Evolutionary conservation across 2,888 invertebrate genomes (phyloP).

Genomic region (Acrobasis repandana): DNA sequence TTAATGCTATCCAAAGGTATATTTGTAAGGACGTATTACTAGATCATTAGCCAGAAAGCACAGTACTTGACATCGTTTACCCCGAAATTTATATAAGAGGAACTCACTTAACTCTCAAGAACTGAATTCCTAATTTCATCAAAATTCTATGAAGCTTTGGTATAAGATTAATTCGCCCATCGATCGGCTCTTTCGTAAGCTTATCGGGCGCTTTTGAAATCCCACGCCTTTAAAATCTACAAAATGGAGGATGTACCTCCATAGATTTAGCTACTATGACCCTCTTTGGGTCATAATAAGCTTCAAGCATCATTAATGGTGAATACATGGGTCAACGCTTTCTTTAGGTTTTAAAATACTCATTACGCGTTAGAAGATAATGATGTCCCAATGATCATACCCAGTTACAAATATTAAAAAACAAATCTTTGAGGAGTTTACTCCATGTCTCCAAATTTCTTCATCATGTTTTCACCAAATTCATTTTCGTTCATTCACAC

Average conservation of each 20-base stretch:
- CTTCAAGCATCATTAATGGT: constrained; percentile 17
- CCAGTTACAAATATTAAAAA: no score
- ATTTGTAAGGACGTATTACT: no score
- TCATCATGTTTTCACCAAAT: no score
- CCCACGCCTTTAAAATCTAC: constrained; percentile 31
- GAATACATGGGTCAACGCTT: constrained; percentile 16
- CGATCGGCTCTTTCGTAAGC: constrained; percentile 50
- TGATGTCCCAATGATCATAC: no score
- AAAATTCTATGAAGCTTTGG: constrained; percentile 40
- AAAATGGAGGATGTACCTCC: constrained; percentile 25
- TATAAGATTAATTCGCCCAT: constrained; percentile 55
- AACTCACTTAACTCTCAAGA: constrained; percentile 30
- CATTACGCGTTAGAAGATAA: constrained; percentile 1
- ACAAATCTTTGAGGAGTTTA: no score
- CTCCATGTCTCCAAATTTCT: no score
- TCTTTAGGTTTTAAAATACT: background rate
- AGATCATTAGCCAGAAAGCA: background rate
- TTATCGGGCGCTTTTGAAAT: constrained; percentile 38
- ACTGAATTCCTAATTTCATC: constrained; percentile 42
- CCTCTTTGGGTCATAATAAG: background rate
- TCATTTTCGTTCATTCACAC: no score
- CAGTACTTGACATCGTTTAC: background rate
- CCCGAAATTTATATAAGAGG: background rate
- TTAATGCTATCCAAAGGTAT: no score
- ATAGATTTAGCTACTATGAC: constrained; percentile 5